These are phyloP conservation scores for Tubiluchus corallicola DNA, from an alignment of 2,888 invertebrate species.

Conservation along the genomic window DNA sequence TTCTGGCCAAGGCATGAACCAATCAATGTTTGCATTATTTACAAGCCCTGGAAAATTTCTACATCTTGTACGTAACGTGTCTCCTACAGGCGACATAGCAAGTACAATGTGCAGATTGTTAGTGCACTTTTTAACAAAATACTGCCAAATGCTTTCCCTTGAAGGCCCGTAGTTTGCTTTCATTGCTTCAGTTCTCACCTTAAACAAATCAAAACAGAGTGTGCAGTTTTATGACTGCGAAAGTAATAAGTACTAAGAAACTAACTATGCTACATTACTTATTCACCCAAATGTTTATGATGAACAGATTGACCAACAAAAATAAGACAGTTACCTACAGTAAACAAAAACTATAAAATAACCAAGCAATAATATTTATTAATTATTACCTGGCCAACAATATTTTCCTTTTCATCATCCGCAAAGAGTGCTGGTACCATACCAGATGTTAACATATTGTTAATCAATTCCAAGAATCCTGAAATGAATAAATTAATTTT, in stretches of 20 bases:
- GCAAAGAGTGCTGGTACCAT: conserved; percentile 66
- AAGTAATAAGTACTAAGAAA: background rate
- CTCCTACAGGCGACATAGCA: conserved; percentile 73
- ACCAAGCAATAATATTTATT: too few species aligned
- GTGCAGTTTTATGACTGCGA: too few species aligned
- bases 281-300: too few species aligned
- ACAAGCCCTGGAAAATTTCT: conserved; percentile 79
- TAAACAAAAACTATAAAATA: too few species aligned
- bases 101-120: conserved; percentile 74
- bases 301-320: too few species aligned
- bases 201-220: conserved; percentile 7
- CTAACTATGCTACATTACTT: too few species aligned
- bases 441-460: conserved; percentile 75
- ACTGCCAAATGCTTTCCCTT: conserved; percentile 68
- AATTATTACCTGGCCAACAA: conserved; percentile 42
- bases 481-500: conserved; percentile 30
- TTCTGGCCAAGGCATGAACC: conserved; percentile 83
- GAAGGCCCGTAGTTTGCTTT: conserved; percentile 51
- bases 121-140: conserved; percentile 53
- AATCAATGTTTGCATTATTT: conserved; percentile 77
- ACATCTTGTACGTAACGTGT: conserved; percentile 58
- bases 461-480: conserved; percentile 65
- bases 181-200: conserved; percentile 45
- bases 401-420: conserved; percentile 69
- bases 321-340: too few species aligned